Conservation (phyloP, 2,797 vertebrate species). For the Enteromius afrohamiltoni region DNA sequence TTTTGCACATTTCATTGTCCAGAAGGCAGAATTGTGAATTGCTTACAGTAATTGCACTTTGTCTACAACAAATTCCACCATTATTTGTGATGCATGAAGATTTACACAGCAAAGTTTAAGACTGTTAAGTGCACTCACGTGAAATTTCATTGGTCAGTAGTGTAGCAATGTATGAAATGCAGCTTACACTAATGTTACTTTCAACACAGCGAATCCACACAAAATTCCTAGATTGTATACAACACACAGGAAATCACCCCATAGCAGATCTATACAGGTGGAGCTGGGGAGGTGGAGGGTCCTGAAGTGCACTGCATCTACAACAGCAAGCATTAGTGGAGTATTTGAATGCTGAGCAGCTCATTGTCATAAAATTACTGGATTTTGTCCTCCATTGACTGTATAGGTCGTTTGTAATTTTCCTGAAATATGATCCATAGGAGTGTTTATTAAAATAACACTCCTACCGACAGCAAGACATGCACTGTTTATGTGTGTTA, state of each 20-base stretch:
- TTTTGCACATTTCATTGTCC: background rate
- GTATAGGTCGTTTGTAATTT: background rate
- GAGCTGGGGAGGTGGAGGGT: background rate
- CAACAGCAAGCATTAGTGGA: background rate
- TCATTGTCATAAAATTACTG: background rate
- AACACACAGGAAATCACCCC: background rate
- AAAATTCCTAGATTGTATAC: background rate
- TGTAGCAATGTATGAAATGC: background rate
- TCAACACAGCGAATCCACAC: background rate
- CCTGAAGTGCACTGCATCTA: background rate
- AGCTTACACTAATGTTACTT: background rate
- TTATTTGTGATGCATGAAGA: background rate
- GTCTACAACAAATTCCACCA: background rate
- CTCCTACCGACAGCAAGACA: background rate
- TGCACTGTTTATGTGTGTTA: background rate
- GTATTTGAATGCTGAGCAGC: background rate
- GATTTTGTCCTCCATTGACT: background rate
- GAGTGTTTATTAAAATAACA: background rate
- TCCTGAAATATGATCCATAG: background rate
- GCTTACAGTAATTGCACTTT: background rate
- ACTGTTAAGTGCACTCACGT: background rate
- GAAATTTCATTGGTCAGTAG: background rate
- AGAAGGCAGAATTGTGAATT: background rate
- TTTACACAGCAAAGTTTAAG: background rate
- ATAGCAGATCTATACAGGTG: background rate